Evolutionary conservation across 2,113 vertebrate genomes (phyloP), one percentile per base, ranked within the genome.

Genomic region (Murina feae): DNA sequence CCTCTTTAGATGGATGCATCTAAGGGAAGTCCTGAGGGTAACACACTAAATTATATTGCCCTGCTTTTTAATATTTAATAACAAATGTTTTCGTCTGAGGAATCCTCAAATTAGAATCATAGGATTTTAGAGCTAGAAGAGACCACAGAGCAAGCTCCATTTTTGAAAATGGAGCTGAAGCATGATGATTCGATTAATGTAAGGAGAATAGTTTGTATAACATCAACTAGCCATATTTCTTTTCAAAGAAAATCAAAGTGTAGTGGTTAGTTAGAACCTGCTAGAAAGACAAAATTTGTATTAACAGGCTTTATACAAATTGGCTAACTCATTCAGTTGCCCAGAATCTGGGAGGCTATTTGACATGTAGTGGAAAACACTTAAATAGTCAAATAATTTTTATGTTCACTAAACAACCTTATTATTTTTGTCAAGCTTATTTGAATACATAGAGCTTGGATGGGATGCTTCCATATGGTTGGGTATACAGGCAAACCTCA

Each of bases 51-150:
- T 74, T 42, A 75, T 63, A 14, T 68, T 68, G 91, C 18, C 6
- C 12, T 87, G 35, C 10, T 66, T 95, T 94, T 96, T 78, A 78
- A 74, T 94, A 91, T 75, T 68, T 94, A 80, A 81, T 78, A 88
- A 49, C 49, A 86, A 86, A 76, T 68, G 65, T 23, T 92, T 87
- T 83, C 25, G 6, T 66, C 37, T 72, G 21, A 86, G 63, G 69
- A 91, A 28, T 92, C 10, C 44, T 65, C 35, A 60, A 47, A 74
- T 91, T 89, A 65, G 81, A 91, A 66, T 78, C 18, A 42, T 10
- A 92, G 81, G 25, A 42, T 79, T 71, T 92, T 72, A 30, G 23
- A 58, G 25, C 20, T 42, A 0, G 37, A 92, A 53, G 32, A 12
- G 5, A 37, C 23, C 14, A 28, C 18, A 53, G 3, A 68, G 0